These are phyloP conservation scores for Gryllus longicercus DNA, from an alignment of 2,888 invertebrate species.

Conservation along the genomic window DNA sequence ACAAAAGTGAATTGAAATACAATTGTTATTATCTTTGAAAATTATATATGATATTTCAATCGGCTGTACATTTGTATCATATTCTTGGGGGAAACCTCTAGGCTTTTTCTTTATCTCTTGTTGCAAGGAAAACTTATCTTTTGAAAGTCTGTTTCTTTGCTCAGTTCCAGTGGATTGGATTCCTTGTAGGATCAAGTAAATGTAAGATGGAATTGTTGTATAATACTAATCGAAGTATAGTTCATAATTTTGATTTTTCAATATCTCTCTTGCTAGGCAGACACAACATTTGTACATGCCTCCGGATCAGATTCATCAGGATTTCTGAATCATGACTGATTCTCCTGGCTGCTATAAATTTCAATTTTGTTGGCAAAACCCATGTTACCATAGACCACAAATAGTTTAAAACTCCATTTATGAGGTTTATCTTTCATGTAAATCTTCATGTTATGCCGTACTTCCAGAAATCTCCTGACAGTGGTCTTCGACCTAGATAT, in stretches of 20 bases:
- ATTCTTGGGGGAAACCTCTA: neutral
- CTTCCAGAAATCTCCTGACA: neutral
- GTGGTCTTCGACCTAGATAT: too few relatives aligned
- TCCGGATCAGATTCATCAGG: too few relatives aligned
- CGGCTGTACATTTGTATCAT: neutral
- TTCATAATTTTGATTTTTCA: neutral
- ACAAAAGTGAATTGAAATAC: neutral
- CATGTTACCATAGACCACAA: neutral
- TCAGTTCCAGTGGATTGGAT: neutral
- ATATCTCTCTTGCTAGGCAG: neutral
- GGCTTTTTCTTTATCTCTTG: neutral
- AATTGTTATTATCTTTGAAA: neutral
- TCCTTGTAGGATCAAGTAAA: too few relatives aligned
- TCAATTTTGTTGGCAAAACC: too few relatives aligned
- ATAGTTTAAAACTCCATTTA: neutral
- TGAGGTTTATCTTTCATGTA: neutral
- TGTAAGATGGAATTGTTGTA: neutral
- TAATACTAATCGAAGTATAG: neutral
- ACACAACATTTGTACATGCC: too few relatives aligned
- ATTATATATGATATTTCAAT: neutral
- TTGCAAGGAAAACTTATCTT: neutral
- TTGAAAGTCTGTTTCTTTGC: neutral
- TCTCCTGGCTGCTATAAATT: too few relatives aligned
- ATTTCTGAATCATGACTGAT: too few relatives aligned
- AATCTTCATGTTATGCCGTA: neutral